Conservation (phyloP, 2,888 invertebrate genomes). For the Melitaea athalia region DNA sequence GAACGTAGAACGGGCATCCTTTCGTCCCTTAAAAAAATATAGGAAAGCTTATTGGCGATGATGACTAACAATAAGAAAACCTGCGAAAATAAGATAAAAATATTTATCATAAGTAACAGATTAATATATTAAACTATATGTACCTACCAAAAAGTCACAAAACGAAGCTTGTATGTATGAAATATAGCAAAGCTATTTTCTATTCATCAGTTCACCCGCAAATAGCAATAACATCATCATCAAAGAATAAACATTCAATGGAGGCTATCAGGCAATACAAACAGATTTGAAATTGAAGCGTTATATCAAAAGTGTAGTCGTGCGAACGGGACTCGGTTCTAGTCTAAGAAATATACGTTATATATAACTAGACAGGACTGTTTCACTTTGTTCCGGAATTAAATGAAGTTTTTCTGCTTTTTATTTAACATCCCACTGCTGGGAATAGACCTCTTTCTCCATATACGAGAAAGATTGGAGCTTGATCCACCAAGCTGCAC, state of each 20-base stretch:
- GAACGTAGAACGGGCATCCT: no score
- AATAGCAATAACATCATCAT: slow-evolving; percentile 14
- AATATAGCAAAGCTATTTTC: not conserved
- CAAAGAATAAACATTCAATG: slow-evolving; percentile 22
- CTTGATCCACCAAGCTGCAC: no score
- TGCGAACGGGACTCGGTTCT: slow-evolving; percentile 61
- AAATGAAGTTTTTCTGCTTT: not conserved
- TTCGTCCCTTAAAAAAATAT: no score
- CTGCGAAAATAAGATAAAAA: no score
- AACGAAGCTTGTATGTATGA: not conserved
- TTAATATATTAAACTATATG: not conserved
- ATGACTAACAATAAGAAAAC: no score
- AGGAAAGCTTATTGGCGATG: no score
- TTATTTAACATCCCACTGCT: not conserved
- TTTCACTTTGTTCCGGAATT: slow-evolving; percentile 14
- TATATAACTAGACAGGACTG: slow-evolving; percentile 33
- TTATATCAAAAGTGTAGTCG: slow-evolving; percentile 60
- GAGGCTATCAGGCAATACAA: slow-evolving; percentile 60
- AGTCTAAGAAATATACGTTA: slow-evolving; percentile 42
- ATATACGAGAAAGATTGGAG: no score
- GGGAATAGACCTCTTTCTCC: no score
- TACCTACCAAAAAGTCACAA: not conserved
- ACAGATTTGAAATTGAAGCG: slow-evolving; percentile 63
- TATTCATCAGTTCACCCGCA: not conserved
- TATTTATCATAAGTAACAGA: no score